These are phyloP conservation scores for Drosophila picticornis DNA, from an alignment of 2,888 invertebrate species.

Conservation along the genomic window DNA sequence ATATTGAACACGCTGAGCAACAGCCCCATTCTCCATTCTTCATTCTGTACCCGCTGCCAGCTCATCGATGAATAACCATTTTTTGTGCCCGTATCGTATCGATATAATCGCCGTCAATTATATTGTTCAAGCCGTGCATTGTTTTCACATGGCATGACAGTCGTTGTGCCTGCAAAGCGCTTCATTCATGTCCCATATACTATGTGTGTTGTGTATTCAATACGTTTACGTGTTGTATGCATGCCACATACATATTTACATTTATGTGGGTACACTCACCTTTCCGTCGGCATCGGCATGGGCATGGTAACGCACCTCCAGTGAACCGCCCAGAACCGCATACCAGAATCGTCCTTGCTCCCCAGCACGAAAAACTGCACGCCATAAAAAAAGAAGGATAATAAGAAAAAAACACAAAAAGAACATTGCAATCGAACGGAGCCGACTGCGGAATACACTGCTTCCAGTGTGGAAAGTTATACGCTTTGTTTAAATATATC, in stretches of 20 bases:
- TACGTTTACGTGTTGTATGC: not conserved
- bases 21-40: not conserved
- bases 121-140: slow-evolving; percentile 63
- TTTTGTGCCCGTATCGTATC: slow-evolving; percentile 13
- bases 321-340: slow-evolving; percentile 89
- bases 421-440: not conserved
- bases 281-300: slow-evolving; percentile 86
- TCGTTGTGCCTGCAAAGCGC: slow-evolving; percentile 26
- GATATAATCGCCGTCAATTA: slow-evolving; percentile 75
- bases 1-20: slow-evolving; percentile 52
- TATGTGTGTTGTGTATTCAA: not conserved
- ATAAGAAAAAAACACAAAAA: not conserved
- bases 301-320: slow-evolving; percentile 89
- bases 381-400: slow-evolving; percentile 13
- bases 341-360: slow-evolving; percentile 93
- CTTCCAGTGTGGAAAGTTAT: not conserved
- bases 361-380: slow-evolving; percentile 90
- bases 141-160: slow-evolving; percentile 53
- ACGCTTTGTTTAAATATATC: not conserved
- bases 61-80: slow-evolving; percentile 49
- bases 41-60: not conserved
- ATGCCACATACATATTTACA: slow-evolving; percentile 9
- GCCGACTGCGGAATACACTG: not conserved
- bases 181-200: slow-evolving; percentile 19
- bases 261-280: slow-evolving; percentile 85